phyloP scores from a whole-genome alignment of 2,797 vertebrate genomes.

The Argyrosomus regius region DNA sequence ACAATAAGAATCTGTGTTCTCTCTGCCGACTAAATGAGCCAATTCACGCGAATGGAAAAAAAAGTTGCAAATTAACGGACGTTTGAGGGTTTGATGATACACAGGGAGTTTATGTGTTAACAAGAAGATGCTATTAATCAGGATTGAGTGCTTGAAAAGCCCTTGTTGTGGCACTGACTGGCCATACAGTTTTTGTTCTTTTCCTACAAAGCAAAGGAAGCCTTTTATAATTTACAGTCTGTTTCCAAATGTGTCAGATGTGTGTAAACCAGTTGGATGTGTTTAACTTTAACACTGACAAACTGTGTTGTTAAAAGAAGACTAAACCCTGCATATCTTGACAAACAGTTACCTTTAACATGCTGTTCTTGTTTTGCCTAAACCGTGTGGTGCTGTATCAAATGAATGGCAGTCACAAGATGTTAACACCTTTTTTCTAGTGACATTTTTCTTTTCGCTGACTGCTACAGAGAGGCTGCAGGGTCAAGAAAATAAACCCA shows the following conservation, averaged over 20 bases:
- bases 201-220: conserved; percentile 42
- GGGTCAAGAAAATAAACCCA: conserved; percentile 22
- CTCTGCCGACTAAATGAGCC: conserved; percentile 57
- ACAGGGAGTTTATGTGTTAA: conserved; percentile 68
- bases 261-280: background rate
- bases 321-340: background rate
- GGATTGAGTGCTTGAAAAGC: conserved; percentile 43
- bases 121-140: conserved; percentile 62
- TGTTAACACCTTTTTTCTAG: conserved; percentile 7
- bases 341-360: background rate
- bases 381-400: background rate
- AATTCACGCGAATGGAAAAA: conserved; percentile 46
- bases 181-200: conserved; percentile 29
- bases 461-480: background rate
- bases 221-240: conserved; percentile 25
- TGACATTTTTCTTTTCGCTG: conserved; percentile 9
- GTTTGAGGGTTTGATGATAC: conserved; percentile 47
- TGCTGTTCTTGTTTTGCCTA: background rate
- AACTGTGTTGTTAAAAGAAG: background rate
- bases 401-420: background rate
- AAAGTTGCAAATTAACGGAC: conserved; percentile 63
- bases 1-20: conserved; percentile 68
- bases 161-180: conserved; percentile 50
- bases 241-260: conserved; percentile 16
- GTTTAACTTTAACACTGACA: conserved; percentile 3